phyloP scores from a whole-genome alignment of 2,113 vertebrate species.

The Eurypyga helias region DNA sequence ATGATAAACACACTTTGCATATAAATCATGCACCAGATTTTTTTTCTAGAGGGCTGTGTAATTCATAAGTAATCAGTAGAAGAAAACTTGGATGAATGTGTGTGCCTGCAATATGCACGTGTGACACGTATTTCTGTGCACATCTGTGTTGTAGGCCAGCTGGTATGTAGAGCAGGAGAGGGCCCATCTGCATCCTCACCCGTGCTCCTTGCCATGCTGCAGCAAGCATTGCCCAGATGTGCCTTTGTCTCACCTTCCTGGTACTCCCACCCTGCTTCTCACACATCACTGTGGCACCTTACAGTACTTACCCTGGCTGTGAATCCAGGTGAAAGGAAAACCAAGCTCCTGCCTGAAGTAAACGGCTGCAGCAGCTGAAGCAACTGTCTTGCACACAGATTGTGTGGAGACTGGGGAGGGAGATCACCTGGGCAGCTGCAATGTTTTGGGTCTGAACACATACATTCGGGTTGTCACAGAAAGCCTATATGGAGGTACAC shows the following conservation, averaged over 20 bases:
- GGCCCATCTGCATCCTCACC: not conserved
- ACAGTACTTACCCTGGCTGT: not conserved
- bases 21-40: not conserved
- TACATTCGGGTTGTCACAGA: not conserved
- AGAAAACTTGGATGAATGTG: not conserved
- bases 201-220: not conserved
- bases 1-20: not conserved
- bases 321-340: not conserved
- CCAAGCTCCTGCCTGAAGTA: not conserved
- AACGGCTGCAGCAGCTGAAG: not conserved
- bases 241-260: not conserved
- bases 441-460: not conserved
- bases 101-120: rapidly evolving
- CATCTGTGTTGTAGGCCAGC: not conserved
- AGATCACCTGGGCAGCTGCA: not conserved
- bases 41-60: not conserved
- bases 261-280: not conserved
- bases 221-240: not conserved
- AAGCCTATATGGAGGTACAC: not conserved
- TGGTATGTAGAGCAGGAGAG: no score
- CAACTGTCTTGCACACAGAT: not conserved
- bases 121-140: no score
- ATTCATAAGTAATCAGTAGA: not conserved
- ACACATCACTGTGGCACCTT: not conserved
- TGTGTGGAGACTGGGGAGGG: not conserved